phyloP scores from a whole-genome alignment of 2,888 invertebrate genomes.

The Galerucella nymphaeae region DNA sequence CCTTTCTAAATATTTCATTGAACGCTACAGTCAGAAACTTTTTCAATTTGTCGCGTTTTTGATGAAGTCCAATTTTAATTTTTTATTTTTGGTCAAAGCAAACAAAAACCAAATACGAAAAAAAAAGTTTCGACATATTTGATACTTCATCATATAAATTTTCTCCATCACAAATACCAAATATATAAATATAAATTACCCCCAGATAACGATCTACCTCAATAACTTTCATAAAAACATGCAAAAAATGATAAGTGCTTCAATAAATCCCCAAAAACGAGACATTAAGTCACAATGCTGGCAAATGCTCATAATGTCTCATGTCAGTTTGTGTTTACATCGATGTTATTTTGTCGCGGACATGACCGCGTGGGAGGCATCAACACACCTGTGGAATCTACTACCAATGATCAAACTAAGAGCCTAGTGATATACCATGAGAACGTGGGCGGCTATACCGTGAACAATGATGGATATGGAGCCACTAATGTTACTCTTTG shows the following conservation, averaged over 20 bases:
- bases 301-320: conserved; percentile 55
- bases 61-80: too few relatives aligned
- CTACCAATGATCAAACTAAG: conserved; percentile 46
- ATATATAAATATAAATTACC: conserved; percentile 36
- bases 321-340: conserved; percentile 57
- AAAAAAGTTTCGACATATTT: not conserved
- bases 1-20: too few relatives aligned
- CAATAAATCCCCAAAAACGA: conserved; percentile 52
- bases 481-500: conserved; percentile 32
- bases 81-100: too few relatives aligned
- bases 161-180: not conserved
- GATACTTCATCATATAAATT: not conserved
- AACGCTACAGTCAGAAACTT: too few relatives aligned
- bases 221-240: conserved; percentile 45
- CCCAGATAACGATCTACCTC: conserved; percentile 46
- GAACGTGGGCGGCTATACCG: conserved; percentile 38
- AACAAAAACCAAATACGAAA: too few relatives aligned
- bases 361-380: conserved; percentile 51
- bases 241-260: conserved; percentile 51
- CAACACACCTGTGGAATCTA: conserved; percentile 56
- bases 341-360: conserved; percentile 54
- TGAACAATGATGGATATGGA: conserved; percentile 40
- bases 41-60: too few relatives aligned
- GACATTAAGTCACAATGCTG: conserved; percentile 53
- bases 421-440: conserved; percentile 37